Conservation (phyloP, 2,888 invertebrate species). For the Dryobotodes eremita region DNA sequence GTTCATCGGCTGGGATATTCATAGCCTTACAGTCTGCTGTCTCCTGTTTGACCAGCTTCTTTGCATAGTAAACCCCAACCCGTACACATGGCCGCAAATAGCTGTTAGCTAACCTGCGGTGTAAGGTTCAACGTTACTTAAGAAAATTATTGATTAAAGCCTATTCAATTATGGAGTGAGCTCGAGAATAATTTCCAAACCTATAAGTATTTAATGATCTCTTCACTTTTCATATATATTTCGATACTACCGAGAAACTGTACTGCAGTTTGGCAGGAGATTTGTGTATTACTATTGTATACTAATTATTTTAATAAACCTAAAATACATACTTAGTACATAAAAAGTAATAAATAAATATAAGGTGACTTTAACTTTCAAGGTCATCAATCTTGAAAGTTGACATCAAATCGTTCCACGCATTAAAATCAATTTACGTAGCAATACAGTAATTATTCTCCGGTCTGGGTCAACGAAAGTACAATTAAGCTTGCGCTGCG, state of each 20-base stretch:
- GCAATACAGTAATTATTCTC: conserved; percentile 49
- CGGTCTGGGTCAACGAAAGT: conserved; percentile 67
- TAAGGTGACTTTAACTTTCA: conserved; percentile 1
- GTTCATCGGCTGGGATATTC: not conserved
- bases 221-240: not conserved
- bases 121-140: conserved; percentile 9
- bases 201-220: not conserved
- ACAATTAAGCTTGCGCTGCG: conserved; percentile 47
- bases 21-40: not conserved
- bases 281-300: not conserved
- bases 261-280: not conserved
- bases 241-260: not conserved
- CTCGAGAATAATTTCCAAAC: not conserved
- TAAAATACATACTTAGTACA: not conserved
- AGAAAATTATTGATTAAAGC: conserved; percentile 13
- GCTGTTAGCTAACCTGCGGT: conserved; percentile 10
- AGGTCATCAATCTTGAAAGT: conserved; percentile 24
- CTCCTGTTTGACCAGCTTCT: conserved; percentile 28
- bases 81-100: not conserved
- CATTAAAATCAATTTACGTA: conserved; percentile 27
- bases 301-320: not conserved
- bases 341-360: not conserved
- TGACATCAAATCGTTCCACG: conserved; percentile 24
- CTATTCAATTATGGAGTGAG: not conserved
- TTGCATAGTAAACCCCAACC: conserved; percentile 9